Evolutionary conservation across 2,888 invertebrate genomes (phyloP).

Genomic region (Chironomus tentans): DNA sequence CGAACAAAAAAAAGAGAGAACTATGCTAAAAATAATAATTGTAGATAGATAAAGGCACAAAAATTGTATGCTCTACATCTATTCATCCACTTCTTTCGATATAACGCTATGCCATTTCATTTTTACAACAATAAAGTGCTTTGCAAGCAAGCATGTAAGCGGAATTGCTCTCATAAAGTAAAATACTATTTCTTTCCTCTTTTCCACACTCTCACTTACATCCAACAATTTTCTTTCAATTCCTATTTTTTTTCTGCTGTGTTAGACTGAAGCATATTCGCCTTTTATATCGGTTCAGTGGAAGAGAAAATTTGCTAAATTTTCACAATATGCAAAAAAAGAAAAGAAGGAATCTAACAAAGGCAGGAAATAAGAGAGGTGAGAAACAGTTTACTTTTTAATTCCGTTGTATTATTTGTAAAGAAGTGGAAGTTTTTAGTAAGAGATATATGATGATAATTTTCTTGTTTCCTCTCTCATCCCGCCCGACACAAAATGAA

Average conservation of each 20-base stretch:
- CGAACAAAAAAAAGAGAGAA: background rate
- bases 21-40: too few species aligned
- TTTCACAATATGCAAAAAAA: background rate
- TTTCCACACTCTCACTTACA: background rate
- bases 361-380: background rate
- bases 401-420: too few species aligned
- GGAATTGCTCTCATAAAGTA: constrained; percentile 2
- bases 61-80: background rate
- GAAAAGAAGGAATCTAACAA: background rate
- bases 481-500: too few species aligned
- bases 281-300: constrained; percentile 10
- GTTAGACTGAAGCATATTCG: background rate
- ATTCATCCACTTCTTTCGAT: background rate
- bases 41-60: background rate
- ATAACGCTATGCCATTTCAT: background rate
- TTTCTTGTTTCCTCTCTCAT: too few species aligned
- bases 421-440: too few species aligned
- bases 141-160: background rate
- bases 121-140: constrained; percentile 4
- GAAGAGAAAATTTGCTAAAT: constrained; percentile 22
- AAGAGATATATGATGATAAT: too few species aligned
- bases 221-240: background rate
- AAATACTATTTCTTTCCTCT: background rate
- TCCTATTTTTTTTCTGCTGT: background rate
- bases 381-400: background rate